Evolutionary conservation across 2,797 vertebrate species (phyloP).

Genomic region (Rhinella marina): DNA sequence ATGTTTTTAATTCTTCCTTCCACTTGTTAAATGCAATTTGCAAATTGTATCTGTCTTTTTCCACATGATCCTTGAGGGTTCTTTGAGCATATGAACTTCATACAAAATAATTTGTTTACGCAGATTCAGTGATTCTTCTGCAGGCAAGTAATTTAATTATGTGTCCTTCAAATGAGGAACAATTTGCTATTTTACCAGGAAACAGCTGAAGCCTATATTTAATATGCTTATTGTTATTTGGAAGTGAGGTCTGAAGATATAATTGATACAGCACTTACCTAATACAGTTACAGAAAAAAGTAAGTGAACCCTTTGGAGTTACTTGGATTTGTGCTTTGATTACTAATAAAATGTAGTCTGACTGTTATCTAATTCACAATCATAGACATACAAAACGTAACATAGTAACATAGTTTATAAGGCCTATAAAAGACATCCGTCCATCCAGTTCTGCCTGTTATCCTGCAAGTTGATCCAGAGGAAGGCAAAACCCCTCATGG

Average conservation of each 20-base stretch:
- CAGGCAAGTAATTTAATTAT: constrained; percentile 47
- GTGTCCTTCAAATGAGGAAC: constrained; percentile 15
- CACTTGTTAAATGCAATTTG: constrained; percentile 24
- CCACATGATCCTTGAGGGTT: constrained; percentile 21
- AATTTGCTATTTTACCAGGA: constrained; percentile 13
- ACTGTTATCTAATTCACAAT: not conserved
- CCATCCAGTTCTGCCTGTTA: too few relatives aligned
- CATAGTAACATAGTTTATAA: too few relatives aligned
- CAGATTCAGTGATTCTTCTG: not conserved
- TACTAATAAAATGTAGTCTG: too few relatives aligned
- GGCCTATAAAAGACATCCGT: too few relatives aligned
- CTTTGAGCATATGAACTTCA: constrained; percentile 21
- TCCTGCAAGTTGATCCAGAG: too few relatives aligned
- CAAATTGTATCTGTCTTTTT: constrained; percentile 20
- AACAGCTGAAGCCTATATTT: not conserved
- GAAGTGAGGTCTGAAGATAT: not conserved
- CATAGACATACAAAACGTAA: not conserved
- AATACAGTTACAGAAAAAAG: not conserved
- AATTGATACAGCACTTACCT: not conserved
- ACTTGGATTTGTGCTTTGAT: too few relatives aligned
- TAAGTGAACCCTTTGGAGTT: too few relatives aligned
- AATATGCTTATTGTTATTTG: not conserved
- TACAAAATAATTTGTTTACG: constrained; percentile 29
- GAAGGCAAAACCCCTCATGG: too few relatives aligned
- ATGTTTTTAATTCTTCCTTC: constrained; percentile 7